phyloP scores from a whole-genome alignment of 2,113 vertebrate genomes.

The Pithys albifrons region DNA sequence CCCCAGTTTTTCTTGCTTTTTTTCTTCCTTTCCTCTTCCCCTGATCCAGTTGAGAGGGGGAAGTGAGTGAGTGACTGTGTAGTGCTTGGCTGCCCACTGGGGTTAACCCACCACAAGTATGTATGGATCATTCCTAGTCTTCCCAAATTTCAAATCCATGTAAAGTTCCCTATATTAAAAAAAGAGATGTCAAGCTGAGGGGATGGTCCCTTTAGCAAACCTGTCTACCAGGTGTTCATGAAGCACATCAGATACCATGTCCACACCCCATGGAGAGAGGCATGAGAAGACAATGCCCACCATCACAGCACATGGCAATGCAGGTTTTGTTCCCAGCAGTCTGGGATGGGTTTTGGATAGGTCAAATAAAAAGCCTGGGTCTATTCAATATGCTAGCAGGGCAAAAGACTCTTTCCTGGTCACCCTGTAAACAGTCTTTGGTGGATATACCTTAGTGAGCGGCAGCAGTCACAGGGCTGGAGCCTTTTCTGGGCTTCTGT shows the following conservation, averaged over 20 bases:
- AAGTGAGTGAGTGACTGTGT: background rate
- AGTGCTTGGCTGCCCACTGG: background rate
- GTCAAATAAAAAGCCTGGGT: background rate
- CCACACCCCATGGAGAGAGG: background rate
- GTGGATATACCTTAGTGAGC: background rate
- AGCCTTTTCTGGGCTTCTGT: background rate
- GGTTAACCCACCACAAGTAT: background rate
- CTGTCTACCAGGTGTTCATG: background rate
- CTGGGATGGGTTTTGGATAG: background rate
- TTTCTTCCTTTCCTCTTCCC: background rate
- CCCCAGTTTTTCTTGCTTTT: background rate
- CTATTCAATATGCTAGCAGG: background rate
- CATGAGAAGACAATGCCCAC: background rate
- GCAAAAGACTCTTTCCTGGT: background rate
- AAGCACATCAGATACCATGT: background rate
- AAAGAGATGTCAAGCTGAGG: background rate
- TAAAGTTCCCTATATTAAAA: background rate
- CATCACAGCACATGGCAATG: background rate
- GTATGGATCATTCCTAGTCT: background rate
- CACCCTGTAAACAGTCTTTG: background rate
- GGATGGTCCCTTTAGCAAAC: background rate
- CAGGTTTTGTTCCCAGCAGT: background rate
- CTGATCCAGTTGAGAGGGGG: background rate
- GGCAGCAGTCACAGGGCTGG: background rate
- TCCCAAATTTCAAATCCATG: background rate